Base-by-base conservation (phyloP, 2,888 invertebrate genomes). In the Ormyrus rosae region DNA sequence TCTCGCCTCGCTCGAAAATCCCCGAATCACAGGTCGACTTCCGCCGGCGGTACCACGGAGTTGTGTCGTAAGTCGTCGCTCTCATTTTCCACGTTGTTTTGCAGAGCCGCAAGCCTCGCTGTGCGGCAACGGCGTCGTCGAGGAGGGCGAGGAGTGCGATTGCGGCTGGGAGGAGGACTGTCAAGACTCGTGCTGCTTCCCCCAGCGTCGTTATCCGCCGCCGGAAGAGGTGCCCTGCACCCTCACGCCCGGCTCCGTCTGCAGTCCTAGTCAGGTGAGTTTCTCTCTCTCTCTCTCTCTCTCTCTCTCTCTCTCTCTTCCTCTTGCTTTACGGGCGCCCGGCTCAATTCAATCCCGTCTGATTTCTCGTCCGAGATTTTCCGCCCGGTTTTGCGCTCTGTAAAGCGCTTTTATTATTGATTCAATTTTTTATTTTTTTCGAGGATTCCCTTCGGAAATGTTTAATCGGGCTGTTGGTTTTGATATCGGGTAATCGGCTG, bases 91-190 rank as follows among this genome's bases (percentile, higher is more conserved):
- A 19, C 6, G 13, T 82, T 78, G 78, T 81, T 81, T 88, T 91
- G 4, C 91, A 96, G 98, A 97, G 89, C 96, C 97, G 19, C 96
- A 97, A 91, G 95, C 95, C 78, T 96, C 99, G 0, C 96, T 99
- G 88, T 99, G 99, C 91, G 99, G 99, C 74, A 99, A 99, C 91
- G 98, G 98, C 61, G 98, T 99, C 51, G 98, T 98, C 65, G 99
- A 99, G 90, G 95, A 95, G 67, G 98, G 96, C 19, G 99, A 99
- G 92, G 96, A 99, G 91, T 99, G 99, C 91, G 99, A 99, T 92
- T 99, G 99, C 91, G 99, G 99, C 78, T 98, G 97, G 97, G 97
- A 97, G 87, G 97, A 98, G 87, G 98, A 99, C 90, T 99, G 99
- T 91, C 94, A 95, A 78, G 98, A 98, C 91, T 93, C 94, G 67